Evolutionary conservation across 2,797 vertebrate species (phyloP).

Genomic region (Catamblyrhynchus diadema): DNA sequence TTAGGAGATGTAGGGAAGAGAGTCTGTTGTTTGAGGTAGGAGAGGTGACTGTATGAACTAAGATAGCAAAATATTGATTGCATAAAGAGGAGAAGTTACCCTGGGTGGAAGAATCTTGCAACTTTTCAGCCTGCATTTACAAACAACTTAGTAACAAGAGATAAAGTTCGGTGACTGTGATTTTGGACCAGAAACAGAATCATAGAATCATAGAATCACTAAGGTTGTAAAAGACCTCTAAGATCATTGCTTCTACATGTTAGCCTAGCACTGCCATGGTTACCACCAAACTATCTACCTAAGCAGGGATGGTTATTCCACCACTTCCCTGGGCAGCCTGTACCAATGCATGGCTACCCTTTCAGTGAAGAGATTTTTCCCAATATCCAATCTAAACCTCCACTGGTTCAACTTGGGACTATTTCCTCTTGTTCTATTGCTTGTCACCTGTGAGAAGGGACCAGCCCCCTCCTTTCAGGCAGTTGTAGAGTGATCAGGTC

Average conservation of each 20-base stretch:
- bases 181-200: not conserved
- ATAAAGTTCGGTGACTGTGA: not conserved
- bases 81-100: not conserved
- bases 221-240: not conserved
- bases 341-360: not conserved
- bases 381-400: not conserved
- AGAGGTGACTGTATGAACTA: not conserved
- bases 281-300: not conserved
- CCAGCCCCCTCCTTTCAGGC: not conserved
- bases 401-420: not conserved
- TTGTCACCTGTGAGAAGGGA: too few species aligned
- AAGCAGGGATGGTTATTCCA: not conserved
- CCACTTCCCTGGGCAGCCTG: not conserved
- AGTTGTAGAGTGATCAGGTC: not conserved
- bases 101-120: not conserved
- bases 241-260: not conserved
- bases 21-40: not conserved
- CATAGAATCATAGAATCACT: not conserved
- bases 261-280: not conserved
- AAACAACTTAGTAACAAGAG: not conserved
- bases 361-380: not conserved
- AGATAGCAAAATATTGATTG: not conserved
- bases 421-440: not conserved
- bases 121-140: not conserved
- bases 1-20: not conserved